Conservation (phyloP, 2,113 vertebrate species). For the Vidua macroura region DNA sequence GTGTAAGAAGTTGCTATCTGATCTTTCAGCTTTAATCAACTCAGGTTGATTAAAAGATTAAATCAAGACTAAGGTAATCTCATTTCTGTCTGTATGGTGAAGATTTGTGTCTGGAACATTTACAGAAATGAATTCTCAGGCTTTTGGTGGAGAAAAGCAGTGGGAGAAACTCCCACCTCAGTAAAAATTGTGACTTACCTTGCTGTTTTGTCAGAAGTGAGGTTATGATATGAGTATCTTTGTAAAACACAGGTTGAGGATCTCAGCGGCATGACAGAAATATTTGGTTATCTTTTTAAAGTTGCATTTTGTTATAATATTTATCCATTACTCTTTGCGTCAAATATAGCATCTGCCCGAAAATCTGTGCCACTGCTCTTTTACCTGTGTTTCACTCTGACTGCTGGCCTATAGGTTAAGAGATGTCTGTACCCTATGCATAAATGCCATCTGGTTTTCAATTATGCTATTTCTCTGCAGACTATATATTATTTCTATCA, state of each 20-base stretch:
- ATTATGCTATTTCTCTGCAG: neutral
- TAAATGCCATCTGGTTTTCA: neutral
- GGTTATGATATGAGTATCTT: fast-evolving
- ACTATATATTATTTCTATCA: neutral
- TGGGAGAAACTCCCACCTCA: neutral
- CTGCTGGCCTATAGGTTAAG: neutral
- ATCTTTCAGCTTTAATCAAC: neutral
- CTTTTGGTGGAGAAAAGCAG: neutral
- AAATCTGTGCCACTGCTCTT: neutral
- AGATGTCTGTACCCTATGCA: neutral
- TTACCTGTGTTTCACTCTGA: neutral
- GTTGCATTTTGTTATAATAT: neutral
- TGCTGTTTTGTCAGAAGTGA: neutral
- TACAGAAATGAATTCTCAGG: neutral
- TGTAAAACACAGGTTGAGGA: neutral
- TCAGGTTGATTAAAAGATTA: neutral
- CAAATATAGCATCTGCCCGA: neutral
- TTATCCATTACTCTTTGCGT: neutral
- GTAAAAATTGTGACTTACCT: neutral
- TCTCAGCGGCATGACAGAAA: neutral
- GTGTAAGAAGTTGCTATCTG: neutral
- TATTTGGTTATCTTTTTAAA: neutral
- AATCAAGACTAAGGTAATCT: neutral
- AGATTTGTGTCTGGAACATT: neutral
- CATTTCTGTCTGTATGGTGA: neutral